Evolutionary conservation across 2,113 vertebrate species (phyloP), one percentile per base, ranked within the genome.

Genomic region (Corydoras maculifer): DNA sequence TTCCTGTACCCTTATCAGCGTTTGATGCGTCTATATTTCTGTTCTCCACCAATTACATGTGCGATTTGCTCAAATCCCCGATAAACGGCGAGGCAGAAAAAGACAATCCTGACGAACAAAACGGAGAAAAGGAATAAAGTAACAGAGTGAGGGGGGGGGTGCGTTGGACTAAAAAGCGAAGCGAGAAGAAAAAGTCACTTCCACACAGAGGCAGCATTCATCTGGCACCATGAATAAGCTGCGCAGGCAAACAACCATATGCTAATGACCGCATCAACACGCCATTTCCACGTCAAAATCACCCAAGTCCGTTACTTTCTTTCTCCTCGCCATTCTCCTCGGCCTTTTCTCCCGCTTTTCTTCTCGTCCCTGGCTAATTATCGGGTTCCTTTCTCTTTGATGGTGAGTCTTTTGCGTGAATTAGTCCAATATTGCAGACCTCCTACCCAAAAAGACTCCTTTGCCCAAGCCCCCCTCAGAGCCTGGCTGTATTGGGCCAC

Each of bases 261-360:
- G 88, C 89, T 88, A 89, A 89, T 89, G 78, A 85, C 49, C 61
- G 70, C 68, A 76, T 81, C 68, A 75, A 65, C 69, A 72, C 14
- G 53, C 85, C 81, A 87, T 87, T 89, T 88, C 84, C 75, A 82
- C 83, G 83, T 86, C 86, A 88, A 82, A 87, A 83, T 85, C 83
- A 87, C 85, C 15, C 57, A 72, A 43, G 57, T 59, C 57, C 72
- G 58, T 76, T 68, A 29, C 70, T 66, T 12, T 74, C 69, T 69
- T 69, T 75, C 70, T 76, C 50, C 18, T 25, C 18, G 18, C 58
- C 30, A 50, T 85, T 82, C 63, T 75, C 60, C 59, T 68, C 51
- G 51, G 12, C 53, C 68, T 72, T 77, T 75, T 65, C 75, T 68
- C 76, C 70, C 68, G 18, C 73, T 79, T 62, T 78, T 70, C 77